Percentiles rank a stretch among this genome's conserved stretches.
These are phyloP conservation scores for Albula glossodonta DNA, from an alignment of 2,113 vertebrate species.

Conservation along the genomic window DNA sequence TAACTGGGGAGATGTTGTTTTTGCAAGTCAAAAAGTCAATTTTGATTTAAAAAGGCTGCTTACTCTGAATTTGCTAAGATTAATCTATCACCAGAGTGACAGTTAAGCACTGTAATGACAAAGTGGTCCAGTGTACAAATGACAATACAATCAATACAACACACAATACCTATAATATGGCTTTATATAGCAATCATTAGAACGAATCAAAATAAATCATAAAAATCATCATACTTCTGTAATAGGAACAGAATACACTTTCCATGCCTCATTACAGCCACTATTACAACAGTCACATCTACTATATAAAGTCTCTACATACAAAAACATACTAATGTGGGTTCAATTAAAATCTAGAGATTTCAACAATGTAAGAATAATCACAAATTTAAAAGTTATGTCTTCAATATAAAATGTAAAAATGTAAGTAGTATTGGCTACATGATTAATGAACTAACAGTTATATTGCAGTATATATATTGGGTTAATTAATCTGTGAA, in stretches of 20 bases:
- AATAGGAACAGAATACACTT: not conserved
- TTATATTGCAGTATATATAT: not conserved
- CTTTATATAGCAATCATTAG: not conserved
- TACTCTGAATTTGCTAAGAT: no score
- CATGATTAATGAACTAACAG: not conserved
- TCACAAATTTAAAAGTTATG: not conserved
- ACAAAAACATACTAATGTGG: not conserved
- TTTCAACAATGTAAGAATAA: no score
- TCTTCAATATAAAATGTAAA: not conserved
- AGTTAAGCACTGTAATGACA: not conserved
- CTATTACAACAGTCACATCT: not conserved
- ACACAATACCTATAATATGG: not conserved
- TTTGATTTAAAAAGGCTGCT: no score
- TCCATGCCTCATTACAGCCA: not conserved
- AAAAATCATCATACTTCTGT: not conserved
- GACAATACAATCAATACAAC: not conserved
- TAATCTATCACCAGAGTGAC: not conserved
- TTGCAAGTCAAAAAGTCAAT: no score
- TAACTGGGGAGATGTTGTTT: not conserved
- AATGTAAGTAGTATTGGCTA: not conserved
- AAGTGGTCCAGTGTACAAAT: not conserved
- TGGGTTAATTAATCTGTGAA: not conserved
- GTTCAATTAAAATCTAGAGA: no score
- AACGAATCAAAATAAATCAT: not conserved
- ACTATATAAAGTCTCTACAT: not conserved